Conservation (phyloP, 2,888 invertebrate genomes). For the Leptinotarsa haldemani region DNA sequence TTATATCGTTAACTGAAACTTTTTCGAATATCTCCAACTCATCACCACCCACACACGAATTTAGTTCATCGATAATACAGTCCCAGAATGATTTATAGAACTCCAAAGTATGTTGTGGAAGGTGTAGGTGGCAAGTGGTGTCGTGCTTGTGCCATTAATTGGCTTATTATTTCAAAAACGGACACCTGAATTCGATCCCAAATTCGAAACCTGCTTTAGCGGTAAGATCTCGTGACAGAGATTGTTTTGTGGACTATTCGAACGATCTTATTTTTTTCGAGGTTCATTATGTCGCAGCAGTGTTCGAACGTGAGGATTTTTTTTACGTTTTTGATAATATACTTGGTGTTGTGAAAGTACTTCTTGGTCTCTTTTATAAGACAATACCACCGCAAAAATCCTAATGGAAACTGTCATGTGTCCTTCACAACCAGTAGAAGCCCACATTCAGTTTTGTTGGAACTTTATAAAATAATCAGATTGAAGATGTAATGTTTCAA, state of each 20-base stretch:
- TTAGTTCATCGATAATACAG: slow-evolving; percentile 21
- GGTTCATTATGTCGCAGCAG: slow-evolving; percentile 19
- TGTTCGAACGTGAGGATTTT: background rate
- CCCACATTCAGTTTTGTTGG: too few species aligned
- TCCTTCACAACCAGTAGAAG: too few species aligned
- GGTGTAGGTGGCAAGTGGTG: slow-evolving; percentile 34
- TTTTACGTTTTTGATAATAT: background rate
- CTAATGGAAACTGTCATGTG: too few species aligned
- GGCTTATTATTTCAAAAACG: slow-evolving; percentile 39
- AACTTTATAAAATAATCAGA: too few species aligned
- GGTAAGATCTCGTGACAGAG: slow-evolving; percentile 32
- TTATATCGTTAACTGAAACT: background rate
- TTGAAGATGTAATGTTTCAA: too few species aligned
- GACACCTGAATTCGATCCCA: slow-evolving; percentile 35
- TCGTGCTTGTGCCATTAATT: slow-evolving; percentile 37
- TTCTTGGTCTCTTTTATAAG: too few species aligned
- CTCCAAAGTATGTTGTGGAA: slow-evolving; percentile 10
- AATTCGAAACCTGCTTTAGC: slow-evolving; percentile 37
- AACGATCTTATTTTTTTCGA: slow-evolving; percentile 2
- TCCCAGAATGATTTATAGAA: slow-evolving; percentile 24
- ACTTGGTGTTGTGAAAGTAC: too few species aligned
- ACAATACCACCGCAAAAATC: too few species aligned
- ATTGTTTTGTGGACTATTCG: slow-evolving; percentile 13
- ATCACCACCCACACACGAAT: slow-evolving; percentile 9
- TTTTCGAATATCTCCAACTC: background rate